Conservation (phyloP, 2,888 invertebrate species). For the Bruchidius siliquastri region DNA sequence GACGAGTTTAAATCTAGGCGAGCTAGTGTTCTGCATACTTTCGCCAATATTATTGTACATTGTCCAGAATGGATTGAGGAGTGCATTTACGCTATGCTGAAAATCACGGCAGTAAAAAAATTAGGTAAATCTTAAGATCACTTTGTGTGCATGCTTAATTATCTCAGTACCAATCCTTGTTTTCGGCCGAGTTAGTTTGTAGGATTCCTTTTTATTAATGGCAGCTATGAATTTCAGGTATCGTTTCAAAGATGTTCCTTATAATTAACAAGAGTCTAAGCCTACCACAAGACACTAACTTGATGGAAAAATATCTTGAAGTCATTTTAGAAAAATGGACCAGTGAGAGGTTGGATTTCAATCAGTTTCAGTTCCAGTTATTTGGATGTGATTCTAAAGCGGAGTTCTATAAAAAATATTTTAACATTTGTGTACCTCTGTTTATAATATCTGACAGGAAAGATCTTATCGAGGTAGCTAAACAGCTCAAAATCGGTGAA, state of each 20-base stretch:
- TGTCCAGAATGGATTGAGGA: conserved; percentile 52
- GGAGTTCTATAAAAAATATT: conserved; percentile 46
- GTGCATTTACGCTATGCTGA: conserved; percentile 53
- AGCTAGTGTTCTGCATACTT: conserved; percentile 54
- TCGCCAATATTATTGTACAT: conserved; percentile 51
- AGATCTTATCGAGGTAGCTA: conserved; percentile 22
- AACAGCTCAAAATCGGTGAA: conserved; percentile 17
- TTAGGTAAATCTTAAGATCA: conserved; percentile 18
- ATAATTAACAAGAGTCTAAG: conserved; percentile 29
- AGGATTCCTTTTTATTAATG: no score
- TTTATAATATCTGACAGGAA: conserved; percentile 41
- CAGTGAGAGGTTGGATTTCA: conserved; percentile 26
- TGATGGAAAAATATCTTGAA: conserved; percentile 48
- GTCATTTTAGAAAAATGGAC: conserved; percentile 49
- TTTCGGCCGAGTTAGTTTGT: no score
- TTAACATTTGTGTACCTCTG: conserved; percentile 44
- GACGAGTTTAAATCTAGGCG: conserved; percentile 59
- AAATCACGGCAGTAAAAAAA: conserved; percentile 51
- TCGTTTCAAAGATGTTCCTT: conserved; percentile 23
- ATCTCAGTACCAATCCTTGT: no score
- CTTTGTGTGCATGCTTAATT: no score
- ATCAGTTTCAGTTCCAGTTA: conserved; percentile 43
- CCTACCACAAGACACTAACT: conserved; percentile 36
- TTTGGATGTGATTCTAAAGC: conserved; percentile 37
- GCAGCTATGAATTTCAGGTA: neutral